Base-by-base conservation (phyloP, 2,797 vertebrate genomes). In the Amphiprion clarkii region DNA sequence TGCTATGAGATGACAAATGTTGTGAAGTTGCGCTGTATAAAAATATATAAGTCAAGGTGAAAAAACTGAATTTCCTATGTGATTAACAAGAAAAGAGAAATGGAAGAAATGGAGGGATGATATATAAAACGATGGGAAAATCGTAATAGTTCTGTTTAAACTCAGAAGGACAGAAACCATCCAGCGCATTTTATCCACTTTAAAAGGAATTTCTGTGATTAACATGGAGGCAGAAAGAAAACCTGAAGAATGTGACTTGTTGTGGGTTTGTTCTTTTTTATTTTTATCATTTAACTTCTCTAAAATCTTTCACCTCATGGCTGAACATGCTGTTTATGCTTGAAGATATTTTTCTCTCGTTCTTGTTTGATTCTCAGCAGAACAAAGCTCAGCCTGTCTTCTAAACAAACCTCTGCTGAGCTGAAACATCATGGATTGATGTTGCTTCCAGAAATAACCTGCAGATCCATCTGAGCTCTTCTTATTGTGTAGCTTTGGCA, bases 381-480 rank as follows among this genome's bases (percentile, higher is more conserved):
- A n/a, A 49, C 48, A 49, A 19, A 60, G 21, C 27, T 21, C 27
- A 57, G 46, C 40, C 54, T 40, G 29, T 78, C 16, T 63, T 66
- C 23, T 29, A 58, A 36, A 55, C 29, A 59, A 62, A 25, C 14
- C 23, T 39, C 62, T 36, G 19, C 57, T 66, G 36, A 67, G 61
- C 51, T 74, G 36, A 68, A 44, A 51, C 31, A 29, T 71, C 12
- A 27, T 74, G 39, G 55, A 72, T 67, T 65, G 6, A 31, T 6
- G 25, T 59, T 63, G 0, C 40, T 17, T 74, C 59, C 48, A 79
- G 42, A 80, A 78, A 69, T 44, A 77, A 39, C 69, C 56, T 54
- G 8, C 66, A 71, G 78, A 77, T 86, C 52, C 21, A 53, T 77
- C 69, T 33, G 51, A 85, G 80, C 64, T 71, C 71, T 69, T 82